phyloP scores from a whole-genome alignment of 2,888 invertebrate genomes.

The Balanococcus diminutus region DNA sequence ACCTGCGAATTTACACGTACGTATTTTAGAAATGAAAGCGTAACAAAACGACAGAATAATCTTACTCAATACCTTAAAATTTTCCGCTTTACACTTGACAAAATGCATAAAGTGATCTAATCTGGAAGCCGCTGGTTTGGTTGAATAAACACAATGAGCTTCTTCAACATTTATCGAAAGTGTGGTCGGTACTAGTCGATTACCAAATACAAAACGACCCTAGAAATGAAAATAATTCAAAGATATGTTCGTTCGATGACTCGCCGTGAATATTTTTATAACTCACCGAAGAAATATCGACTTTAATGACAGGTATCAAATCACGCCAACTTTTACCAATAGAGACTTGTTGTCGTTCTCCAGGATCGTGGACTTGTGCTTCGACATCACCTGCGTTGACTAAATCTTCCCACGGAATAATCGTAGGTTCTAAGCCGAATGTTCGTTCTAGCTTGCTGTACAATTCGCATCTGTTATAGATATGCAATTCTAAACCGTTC shows the following conservation, averaged over 20 bases:
- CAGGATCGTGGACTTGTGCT: conserved; percentile 58
- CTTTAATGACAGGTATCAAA: conserved; percentile 93
- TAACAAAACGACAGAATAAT: conserved; percentile 28
- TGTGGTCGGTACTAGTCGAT: conserved; percentile 91
- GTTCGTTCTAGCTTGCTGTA: conserved; percentile 86
- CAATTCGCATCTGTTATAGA: conserved; percentile 88
- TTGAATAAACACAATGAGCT: conserved; percentile 91
- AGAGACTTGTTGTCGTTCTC: conserved; percentile 65
- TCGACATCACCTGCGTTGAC: conserved; percentile 63
- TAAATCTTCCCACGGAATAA: conserved; percentile 66
- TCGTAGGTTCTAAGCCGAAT: conserved; percentile 81
- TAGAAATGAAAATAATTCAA: conserved; percentile 59
- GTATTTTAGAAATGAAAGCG: conserved; percentile 20
- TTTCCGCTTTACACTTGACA: conserved; percentile 91
- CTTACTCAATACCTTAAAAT: conserved; percentile 70
- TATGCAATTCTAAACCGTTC: conserved; percentile 93
- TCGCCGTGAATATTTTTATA: conserved; percentile 46
- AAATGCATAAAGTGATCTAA: conserved; percentile 96
- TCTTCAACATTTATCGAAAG: conserved; percentile 91
- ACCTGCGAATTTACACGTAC: conserved; percentile 64
- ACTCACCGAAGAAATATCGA: conserved; percentile 84
- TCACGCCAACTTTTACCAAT: conserved; percentile 83
- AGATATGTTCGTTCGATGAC: neutral
- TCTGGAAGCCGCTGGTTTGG: conserved; percentile 91
- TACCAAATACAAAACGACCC: conserved; percentile 94